phyloP scores from a whole-genome alignment of 1,140 invertebrate species.

The Agrilus planipennis region DNA sequence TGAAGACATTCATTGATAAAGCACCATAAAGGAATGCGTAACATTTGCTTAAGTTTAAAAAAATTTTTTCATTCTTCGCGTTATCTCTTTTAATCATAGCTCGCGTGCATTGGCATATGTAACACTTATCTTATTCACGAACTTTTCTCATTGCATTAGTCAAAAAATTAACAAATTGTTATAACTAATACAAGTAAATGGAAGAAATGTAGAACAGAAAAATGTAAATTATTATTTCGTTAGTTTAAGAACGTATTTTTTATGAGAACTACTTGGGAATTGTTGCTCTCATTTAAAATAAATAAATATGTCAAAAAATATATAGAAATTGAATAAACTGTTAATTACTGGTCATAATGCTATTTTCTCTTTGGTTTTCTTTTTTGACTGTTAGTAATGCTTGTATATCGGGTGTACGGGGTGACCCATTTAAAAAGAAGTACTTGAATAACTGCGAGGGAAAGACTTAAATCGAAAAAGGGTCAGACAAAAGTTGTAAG shows the following conservation, averaged over 20 bases:
- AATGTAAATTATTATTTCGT: too few species aligned
- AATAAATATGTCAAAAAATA: not conserved
- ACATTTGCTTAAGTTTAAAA: too few species aligned
- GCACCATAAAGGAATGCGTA: too few species aligned
- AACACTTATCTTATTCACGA: too few species aligned
- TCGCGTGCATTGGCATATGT: conserved; percentile 13
- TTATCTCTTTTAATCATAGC: conserved; percentile 20
- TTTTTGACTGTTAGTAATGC: not conserved
- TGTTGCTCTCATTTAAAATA: conserved; percentile 14
- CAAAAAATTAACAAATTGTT: conserved; percentile 4
- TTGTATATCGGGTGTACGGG: too few species aligned
- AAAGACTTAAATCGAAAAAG: too few species aligned
- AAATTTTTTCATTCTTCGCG: too few species aligned
- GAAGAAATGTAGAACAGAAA: conserved; percentile 1
- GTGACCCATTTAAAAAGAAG: too few species aligned
- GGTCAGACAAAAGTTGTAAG: too few species aligned
- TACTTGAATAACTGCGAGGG: too few species aligned
- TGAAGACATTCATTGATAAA: conserved; percentile 34
- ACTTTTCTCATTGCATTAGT: not conserved
- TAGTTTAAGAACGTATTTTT: too few species aligned
- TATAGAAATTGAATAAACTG: not conserved
- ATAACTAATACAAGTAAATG: conserved; percentile 12
- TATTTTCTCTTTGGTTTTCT: not conserved
- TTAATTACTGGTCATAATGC: not conserved
- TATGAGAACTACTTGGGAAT: conserved; percentile 20